phyloP scores from a whole-genome alignment of 2,113 vertebrate species.

The Oreocharis arfaki region DNA sequence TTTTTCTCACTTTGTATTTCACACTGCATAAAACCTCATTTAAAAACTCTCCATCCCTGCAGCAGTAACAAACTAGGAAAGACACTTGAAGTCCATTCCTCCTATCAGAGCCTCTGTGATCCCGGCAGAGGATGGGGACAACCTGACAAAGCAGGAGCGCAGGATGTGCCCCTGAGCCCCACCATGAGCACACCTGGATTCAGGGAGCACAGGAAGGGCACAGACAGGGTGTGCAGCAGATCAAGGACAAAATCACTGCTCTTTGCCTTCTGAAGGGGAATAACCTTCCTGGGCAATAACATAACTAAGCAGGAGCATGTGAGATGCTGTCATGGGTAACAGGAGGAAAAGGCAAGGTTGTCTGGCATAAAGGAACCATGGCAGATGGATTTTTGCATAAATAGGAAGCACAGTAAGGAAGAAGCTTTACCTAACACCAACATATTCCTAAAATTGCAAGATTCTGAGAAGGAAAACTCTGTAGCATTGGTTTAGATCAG shows the following conservation, averaged over 20 bases:
- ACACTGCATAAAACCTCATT: background rate
- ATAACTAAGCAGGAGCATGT: background rate
- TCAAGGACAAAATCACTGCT: background rate
- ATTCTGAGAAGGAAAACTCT: background rate
- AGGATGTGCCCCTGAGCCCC: background rate
- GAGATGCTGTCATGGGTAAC: background rate
- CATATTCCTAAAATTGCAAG: background rate
- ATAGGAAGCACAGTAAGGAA: background rate
- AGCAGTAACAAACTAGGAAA: background rate
- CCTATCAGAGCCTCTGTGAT: background rate
- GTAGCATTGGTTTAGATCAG: background rate
- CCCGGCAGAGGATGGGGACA: background rate
- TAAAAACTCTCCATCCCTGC: background rate
- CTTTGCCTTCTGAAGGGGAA: background rate
- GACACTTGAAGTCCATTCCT: background rate
- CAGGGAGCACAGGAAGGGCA: background rate
- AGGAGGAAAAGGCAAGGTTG: background rate
- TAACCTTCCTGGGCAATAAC: background rate
- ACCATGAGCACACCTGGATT: background rate
- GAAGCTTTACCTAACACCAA: background rate
- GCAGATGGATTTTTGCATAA: background rate
- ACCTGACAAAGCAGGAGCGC: background rate
- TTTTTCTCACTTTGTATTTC: background rate
- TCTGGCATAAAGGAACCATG: background rate
- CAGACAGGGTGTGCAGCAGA: background rate